Evolutionary conservation across 2,888 invertebrate genomes (phyloP).

Genomic region (Diogma glabrata): DNA sequence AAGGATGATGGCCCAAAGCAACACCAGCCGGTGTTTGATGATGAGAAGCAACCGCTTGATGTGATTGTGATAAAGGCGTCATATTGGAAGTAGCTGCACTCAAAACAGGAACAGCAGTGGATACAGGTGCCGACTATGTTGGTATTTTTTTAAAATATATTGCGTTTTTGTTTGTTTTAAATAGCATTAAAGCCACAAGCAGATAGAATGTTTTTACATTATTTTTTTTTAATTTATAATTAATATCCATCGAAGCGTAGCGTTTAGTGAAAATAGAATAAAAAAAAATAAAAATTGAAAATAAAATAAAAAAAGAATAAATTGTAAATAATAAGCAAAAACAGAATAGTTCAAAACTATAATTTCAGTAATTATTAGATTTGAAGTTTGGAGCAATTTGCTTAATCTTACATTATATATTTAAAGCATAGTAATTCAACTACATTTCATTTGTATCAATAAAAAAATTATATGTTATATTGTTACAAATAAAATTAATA

Average conservation of each 20-base stretch:
- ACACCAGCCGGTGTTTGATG: slow-evolving; percentile 47
- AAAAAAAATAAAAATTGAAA: slow-evolving; percentile 1
- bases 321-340: neutral
- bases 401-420: no score
- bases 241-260: slow-evolving; percentile 30
- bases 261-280: slow-evolving; percentile 7
- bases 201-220: slow-evolving; percentile 5
- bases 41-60: slow-evolving; percentile 43
- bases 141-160: slow-evolving; percentile 14
- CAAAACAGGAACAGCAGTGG: slow-evolving; percentile 20
- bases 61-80: slow-evolving; percentile 32
- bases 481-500: slow-evolving; percentile 4
- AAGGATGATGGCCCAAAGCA: slow-evolving; percentile 41
- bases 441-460: slow-evolving; percentile 2
- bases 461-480: no score
- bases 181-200: slow-evolving; percentile 7
- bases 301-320: slow-evolving; percentile 5
- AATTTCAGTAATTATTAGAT: no score
- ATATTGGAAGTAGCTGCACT: slow-evolving; percentile 31
- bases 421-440: neutral
- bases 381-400: no score
- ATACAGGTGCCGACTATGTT: slow-evolving; percentile 32
- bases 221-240: slow-evolving; percentile 7
- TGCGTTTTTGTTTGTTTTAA: slow-evolving; percentile 11
- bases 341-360: no score